These are phyloP conservation scores for Oceanodroma leucorhoa DNA, from an alignment of 2,797 vertebrate species.

Conservation along the genomic window DNA sequence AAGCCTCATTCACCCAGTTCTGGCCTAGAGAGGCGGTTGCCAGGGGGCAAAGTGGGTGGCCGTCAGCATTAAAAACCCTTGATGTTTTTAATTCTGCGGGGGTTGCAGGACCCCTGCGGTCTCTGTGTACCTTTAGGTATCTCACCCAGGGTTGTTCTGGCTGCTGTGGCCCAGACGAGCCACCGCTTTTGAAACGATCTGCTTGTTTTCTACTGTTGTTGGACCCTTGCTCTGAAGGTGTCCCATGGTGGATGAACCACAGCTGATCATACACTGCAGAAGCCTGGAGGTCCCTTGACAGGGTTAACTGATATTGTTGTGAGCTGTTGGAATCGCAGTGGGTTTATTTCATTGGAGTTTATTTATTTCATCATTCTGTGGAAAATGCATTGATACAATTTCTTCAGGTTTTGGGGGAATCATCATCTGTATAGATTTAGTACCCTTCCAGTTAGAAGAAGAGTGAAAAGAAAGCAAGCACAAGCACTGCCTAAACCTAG, in stretches of 20 bases:
- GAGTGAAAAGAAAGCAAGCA: background rate
- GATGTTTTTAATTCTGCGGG: background rate
- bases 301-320: too few relatives aligned
- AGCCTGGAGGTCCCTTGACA: background rate
- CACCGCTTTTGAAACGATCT: background rate
- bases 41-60: fast-evolving
- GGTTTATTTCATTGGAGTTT: background rate
- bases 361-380: background rate
- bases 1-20: background rate
- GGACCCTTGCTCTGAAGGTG: background rate
- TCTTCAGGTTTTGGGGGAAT: background rate
- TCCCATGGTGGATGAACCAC: background rate
- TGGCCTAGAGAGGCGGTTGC: background rate
- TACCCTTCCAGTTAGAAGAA: background rate
- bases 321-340: background rate
- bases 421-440: background rate
- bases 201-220: background rate
- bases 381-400: background rate
- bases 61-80: background rate
- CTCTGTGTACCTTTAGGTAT: background rate
- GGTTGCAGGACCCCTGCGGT: background rate
- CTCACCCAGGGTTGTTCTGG: background rate
- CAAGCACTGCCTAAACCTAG: background rate
- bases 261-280: background rate
- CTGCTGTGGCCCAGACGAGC: background rate